These are phyloP conservation scores for Patella pellucida DNA, from an alignment of 2,888 invertebrate genomes.

Conservation along the genomic window DNA sequence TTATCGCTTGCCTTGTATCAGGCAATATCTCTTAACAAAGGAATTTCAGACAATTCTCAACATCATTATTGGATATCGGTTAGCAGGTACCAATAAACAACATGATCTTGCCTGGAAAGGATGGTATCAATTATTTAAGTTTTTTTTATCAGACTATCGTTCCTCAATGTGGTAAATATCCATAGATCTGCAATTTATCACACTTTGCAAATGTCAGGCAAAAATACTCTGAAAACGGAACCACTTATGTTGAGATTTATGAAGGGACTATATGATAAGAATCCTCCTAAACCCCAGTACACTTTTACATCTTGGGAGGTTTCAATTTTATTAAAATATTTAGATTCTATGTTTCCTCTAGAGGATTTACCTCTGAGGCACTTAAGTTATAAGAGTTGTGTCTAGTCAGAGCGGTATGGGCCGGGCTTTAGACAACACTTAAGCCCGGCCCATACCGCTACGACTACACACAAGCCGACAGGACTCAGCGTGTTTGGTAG, in stretches of 20 bases:
- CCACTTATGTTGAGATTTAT: not conserved
- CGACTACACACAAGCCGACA: too few species aligned
- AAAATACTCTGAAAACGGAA: not conserved
- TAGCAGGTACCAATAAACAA: conserved; percentile 1
- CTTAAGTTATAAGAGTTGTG: too few species aligned
- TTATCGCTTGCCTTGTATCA: not conserved
- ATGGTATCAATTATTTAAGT: not conserved
- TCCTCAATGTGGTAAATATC: not conserved
- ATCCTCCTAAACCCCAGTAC: too few species aligned
- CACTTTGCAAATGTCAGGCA: not conserved
- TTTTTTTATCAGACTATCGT: not conserved
- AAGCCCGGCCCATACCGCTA: too few species aligned
- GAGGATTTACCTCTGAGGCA: too few species aligned
- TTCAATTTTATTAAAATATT: too few species aligned
- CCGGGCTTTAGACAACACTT: too few species aligned
- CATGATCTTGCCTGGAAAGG: not conserved
- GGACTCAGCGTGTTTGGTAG: too few species aligned
- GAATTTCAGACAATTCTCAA: not conserved
- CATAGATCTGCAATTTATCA: not conserved
- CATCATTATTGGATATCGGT: not conserved
- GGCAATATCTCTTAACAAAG: not conserved
- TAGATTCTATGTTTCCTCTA: too few species aligned
- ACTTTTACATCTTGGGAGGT: too few species aligned
- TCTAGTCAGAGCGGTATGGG: too few species aligned
- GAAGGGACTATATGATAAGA: not conserved